A percentile compares a stretch with the other conserved stretches of the same genome.
Conservation (phyloP, 2,797 vertebrate species). For the Furcifer pardalis region DNA sequence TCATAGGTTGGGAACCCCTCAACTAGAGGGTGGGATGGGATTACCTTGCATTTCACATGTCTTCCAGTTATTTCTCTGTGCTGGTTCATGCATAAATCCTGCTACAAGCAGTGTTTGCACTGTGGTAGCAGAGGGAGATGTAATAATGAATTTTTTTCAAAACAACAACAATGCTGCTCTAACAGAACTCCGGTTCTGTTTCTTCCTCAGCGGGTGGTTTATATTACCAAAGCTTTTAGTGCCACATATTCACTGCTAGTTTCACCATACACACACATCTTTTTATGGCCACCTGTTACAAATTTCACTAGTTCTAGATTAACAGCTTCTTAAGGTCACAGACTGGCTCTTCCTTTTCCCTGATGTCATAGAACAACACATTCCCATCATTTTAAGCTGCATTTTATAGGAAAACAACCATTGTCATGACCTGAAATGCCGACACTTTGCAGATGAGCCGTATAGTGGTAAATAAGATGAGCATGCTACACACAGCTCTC, state of each 20-base stretch:
- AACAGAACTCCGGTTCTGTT: fast-evolving
- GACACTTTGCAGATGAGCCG: neutral
- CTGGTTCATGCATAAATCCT: neutral
- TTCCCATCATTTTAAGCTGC: constrained; percentile 9
- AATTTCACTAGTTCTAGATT: neutral
- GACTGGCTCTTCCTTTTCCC: neutral
- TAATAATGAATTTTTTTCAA: neutral
- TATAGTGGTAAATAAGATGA: neutral
- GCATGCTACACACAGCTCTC: neutral
- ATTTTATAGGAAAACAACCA: neutral
- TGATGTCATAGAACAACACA: neutral
- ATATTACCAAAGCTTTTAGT: neutral
- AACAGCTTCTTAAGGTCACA: neutral
- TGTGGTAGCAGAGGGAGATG: neutral
- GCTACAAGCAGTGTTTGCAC: neutral
- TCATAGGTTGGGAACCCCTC: too few species aligned
- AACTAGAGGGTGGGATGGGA: neutral
- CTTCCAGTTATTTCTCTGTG: neutral
- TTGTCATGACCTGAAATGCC: neutral
- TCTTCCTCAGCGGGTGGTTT: neutral
- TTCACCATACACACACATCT: neutral
- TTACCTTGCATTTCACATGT: neutral
- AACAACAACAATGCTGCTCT: neutral
- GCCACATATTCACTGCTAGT: neutral
- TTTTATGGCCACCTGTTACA: constrained; percentile 5